These are phyloP conservation scores for Saturnia japonica DNA, from an alignment of 2,888 invertebrate species.

Conservation along the genomic window DNA sequence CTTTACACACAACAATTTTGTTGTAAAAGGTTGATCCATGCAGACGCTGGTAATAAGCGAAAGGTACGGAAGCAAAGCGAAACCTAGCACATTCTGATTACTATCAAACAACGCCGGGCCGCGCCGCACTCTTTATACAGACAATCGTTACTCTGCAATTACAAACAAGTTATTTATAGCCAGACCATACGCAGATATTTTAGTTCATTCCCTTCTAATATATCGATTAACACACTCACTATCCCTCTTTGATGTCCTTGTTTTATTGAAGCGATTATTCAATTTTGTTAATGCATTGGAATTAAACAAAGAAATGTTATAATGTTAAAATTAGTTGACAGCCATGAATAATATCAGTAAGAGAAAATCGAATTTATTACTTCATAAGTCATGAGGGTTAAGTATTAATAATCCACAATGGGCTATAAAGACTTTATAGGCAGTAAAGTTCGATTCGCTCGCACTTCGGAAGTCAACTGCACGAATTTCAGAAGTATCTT, in stretches of 20 bases:
- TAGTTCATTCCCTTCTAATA: slow-evolving; percentile 59
- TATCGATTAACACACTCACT: slow-evolving; percentile 54
- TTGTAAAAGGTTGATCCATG: slow-evolving; percentile 27
- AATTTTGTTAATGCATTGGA: not conserved
- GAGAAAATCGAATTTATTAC: slow-evolving; percentile 77
- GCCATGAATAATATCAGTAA: slow-evolving; percentile 60
- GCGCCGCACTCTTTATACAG: slow-evolving; percentile 49
- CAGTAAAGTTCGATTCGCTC: slow-evolving; percentile 76
- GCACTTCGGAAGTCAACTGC: slow-evolving; percentile 65
- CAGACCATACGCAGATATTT: slow-evolving; percentile 56
- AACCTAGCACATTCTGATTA: slow-evolving; percentile 53
- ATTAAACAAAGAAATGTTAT: slow-evolving; percentile 9
- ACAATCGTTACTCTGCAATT: slow-evolving; percentile 59
- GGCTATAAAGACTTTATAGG: slow-evolving; percentile 80
- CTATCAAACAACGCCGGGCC: slow-evolving; percentile 46
- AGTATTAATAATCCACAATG: slow-evolving; percentile 81
- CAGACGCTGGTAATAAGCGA: slow-evolving; percentile 39
- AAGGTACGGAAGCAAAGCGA: slow-evolving; percentile 40
- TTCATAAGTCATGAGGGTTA: slow-evolving; percentile 80
- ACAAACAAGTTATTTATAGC: slow-evolving; percentile 66
- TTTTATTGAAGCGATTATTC: slow-evolving; percentile 24
- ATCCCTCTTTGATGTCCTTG: slow-evolving; percentile 40
- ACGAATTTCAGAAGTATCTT: slow-evolving; percentile 46
- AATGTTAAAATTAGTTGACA: slow-evolving; percentile 38
- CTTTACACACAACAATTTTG: slow-evolving; percentile 16